Conservation (phyloP, 1,140 invertebrate genomes). For the Melitaea cinxia region DNA sequence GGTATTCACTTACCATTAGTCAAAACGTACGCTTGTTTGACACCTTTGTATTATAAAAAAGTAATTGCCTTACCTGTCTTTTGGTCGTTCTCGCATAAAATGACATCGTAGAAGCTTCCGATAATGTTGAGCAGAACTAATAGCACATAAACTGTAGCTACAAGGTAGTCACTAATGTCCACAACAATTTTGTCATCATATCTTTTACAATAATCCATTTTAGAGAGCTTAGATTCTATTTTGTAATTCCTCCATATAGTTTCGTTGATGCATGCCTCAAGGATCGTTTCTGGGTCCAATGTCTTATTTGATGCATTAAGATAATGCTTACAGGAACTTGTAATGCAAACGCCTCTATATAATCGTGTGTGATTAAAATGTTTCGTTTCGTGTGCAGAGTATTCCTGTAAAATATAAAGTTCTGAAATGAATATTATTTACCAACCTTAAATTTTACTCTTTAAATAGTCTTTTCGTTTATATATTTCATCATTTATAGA, state of each 20-base stretch:
- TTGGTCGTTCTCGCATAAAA: constrained; percentile 38
- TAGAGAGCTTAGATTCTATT: constrained; percentile 40
- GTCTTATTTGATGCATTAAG: constrained; percentile 37
- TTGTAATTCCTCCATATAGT: constrained; percentile 41
- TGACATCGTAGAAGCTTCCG: constrained; percentile 50
- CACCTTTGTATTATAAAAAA: no score
- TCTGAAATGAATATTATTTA: not conserved
- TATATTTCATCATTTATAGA: no score
- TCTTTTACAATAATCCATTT: constrained; percentile 42
- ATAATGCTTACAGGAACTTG: constrained; percentile 46
- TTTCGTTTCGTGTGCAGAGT: constrained; percentile 70
- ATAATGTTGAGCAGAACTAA: constrained; percentile 40
- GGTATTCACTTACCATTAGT: no score
- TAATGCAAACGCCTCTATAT: constrained; percentile 79
- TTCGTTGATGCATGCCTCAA: constrained; percentile 47
- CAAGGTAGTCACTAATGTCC: constrained; percentile 38
- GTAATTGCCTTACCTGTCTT: constrained; percentile 49
- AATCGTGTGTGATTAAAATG: constrained; percentile 81
- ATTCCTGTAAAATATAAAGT: constrained; percentile 50
- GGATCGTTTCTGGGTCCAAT: constrained; percentile 27
- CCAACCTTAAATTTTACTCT: no score
- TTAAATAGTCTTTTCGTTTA: no score
- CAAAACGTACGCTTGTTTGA: no score
- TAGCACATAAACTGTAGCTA: constrained; percentile 40
- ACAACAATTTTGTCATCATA: constrained; percentile 32